Evolutionary conservation across 2,797 vertebrate genomes (phyloP).

Genomic region (Tenualosa ilisha): DNA sequence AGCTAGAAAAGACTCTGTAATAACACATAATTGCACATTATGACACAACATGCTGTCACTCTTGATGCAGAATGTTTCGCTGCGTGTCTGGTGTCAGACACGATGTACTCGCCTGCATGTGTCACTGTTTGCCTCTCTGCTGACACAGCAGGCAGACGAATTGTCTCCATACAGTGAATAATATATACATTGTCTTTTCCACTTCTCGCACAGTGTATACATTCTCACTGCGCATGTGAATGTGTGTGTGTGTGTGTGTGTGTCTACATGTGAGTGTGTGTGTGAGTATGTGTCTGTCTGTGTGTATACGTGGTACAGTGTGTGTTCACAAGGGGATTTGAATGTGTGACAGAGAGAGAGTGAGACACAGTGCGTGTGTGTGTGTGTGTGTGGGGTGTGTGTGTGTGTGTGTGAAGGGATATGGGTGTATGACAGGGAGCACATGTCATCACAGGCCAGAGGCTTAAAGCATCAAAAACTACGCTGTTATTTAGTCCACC

Average conservation of each 20-base stretch:
- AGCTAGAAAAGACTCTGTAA: too few relatives aligned
- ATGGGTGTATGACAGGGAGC: not conserved
- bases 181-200: too few relatives aligned
- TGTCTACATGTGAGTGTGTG: not conserved
- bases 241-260: conserved; percentile 10
- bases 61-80: too few relatives aligned
- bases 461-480: not conserved
- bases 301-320: not conserved
- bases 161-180: too few relatives aligned
- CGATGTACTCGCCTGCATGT: too few relatives aligned
- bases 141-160: too few relatives aligned
- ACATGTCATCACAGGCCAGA: not conserved
- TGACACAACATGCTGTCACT: too few relatives aligned
- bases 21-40: too few relatives aligned
- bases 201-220: too few relatives aligned
- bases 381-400: not conserved
- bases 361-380: not conserved
- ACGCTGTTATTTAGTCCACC: not conserved
- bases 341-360: not conserved
- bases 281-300: not conserved
- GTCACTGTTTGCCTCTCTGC: too few relatives aligned
- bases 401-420: too few relatives aligned
- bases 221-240: not conserved
- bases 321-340: not conserved
- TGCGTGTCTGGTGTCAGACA: too few relatives aligned